These are phyloP conservation scores for Seladonia tumulorum DNA, from an alignment of 2,888 invertebrate genomes.

Conservation along the genomic window DNA sequence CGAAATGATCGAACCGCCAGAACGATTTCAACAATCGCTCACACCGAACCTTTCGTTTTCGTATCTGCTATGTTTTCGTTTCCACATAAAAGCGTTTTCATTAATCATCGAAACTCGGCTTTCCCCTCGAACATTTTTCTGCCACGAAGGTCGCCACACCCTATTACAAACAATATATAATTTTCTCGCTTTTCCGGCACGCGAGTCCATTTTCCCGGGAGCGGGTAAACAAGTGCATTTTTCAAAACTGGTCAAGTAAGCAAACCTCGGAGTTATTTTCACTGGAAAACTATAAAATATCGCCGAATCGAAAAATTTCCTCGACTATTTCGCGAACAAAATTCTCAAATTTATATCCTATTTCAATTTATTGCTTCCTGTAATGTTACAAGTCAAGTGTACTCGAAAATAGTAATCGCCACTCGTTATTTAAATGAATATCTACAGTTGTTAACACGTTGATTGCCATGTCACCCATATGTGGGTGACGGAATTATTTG, in stretches of 20 bases:
- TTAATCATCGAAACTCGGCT: constrained; percentile 1
- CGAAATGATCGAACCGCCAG: constrained; percentile 2
- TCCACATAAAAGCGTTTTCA: not conserved
- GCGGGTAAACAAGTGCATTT: not conserved
- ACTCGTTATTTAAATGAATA: no score
- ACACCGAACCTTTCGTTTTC: not conserved
- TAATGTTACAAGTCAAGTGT: no score
- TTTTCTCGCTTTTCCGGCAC: constrained; percentile 2
- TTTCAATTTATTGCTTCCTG: no score
- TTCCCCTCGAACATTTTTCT: not conserved
- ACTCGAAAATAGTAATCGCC: no score
- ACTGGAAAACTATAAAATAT: not conserved
- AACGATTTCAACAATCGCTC: constrained; percentile 1
- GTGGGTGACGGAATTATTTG: no score
- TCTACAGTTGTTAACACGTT: no score
- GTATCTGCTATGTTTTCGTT: not conserved
- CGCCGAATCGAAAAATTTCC: not conserved
- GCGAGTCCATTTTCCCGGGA: not conserved
- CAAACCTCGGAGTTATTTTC: not conserved
- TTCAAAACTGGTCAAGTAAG: not conserved
- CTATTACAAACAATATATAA: not conserved
- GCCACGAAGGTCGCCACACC: constrained; percentile 3
- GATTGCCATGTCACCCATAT: no score
- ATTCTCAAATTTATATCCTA: no score
- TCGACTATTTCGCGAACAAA: not conserved